phyloP scores from a whole-genome alignment of 2,888 invertebrate genomes.

The Tetanocera ferruginea region DNA sequence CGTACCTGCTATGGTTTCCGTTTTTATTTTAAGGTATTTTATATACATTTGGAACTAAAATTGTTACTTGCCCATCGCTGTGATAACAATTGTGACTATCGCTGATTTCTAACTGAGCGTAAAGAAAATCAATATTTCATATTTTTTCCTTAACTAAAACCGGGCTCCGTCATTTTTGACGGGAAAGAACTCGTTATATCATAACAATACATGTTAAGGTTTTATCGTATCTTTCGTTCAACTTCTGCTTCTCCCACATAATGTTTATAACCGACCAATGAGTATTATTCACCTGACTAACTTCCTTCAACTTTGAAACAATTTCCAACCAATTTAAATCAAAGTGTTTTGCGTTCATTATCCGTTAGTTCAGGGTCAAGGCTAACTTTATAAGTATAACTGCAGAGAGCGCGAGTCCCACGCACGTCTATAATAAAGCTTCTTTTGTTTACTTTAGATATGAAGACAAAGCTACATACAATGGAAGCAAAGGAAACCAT shows the following conservation, averaged over 20 bases:
- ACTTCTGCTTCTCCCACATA: neutral
- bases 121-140: too few relatives aligned
- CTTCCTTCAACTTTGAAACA: neutral
- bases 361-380: constrained; percentile 24
- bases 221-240: neutral
- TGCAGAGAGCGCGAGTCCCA: neutral
- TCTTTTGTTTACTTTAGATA: neutral
- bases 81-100: too few relatives aligned
- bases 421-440: neutral
- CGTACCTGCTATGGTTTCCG: too few relatives aligned
- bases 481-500: neutral
- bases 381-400: neutral
- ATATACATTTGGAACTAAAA: too few relatives aligned
- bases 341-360: neutral
- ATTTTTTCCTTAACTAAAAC: too few relatives aligned
- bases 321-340: neutral
- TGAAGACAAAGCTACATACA: too few relatives aligned
- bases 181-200: too few relatives aligned
- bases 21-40: too few relatives aligned
- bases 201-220: too few relatives aligned
- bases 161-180: too few relatives aligned
- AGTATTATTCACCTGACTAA: neutral
- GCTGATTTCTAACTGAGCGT: too few relatives aligned
- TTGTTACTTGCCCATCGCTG: too few relatives aligned
- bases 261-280: neutral